Conservation (phyloP, 1,140 invertebrate species). For the Heliconius hermathena region DNA sequence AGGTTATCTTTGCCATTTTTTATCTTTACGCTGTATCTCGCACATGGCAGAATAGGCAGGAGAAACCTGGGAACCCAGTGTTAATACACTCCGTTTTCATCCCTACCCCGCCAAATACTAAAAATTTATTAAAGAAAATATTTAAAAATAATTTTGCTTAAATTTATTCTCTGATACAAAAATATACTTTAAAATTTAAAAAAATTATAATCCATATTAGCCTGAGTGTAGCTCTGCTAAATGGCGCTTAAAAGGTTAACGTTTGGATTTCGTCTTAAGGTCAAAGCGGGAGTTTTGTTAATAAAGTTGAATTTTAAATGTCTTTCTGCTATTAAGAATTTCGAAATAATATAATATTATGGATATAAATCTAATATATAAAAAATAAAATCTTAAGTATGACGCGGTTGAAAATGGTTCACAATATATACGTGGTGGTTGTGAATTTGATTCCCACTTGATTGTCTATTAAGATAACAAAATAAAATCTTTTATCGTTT, state of each 20-base stretch:
- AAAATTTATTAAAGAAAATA: too few species aligned
- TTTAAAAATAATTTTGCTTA: too few species aligned
- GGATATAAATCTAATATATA: background rate
- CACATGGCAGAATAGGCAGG: too few species aligned
- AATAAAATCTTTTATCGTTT: background rate
- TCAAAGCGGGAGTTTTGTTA: background rate
- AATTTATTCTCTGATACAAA: background rate
- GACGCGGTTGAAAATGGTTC: too few species aligned
- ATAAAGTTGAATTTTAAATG: background rate
- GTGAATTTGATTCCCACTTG: background rate
- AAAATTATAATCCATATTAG: background rate
- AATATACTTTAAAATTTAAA: background rate
- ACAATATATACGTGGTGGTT: background rate
- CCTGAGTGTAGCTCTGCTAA: background rate
- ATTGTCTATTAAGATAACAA: too few species aligned
- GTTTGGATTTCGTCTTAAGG: constrained; percentile 10
- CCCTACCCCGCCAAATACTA: too few species aligned
- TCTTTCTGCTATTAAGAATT: background rate
- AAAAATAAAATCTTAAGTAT: background rate
- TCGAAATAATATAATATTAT: background rate
- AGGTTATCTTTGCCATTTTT: too few species aligned
- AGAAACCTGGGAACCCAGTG: too few species aligned
- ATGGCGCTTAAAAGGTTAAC: constrained; percentile 10
- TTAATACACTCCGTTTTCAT: too few species aligned
- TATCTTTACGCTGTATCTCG: too few species aligned